Base-by-base conservation (phyloP, 1,140 invertebrate species). In the Lasioglossum baleicum region DNA sequence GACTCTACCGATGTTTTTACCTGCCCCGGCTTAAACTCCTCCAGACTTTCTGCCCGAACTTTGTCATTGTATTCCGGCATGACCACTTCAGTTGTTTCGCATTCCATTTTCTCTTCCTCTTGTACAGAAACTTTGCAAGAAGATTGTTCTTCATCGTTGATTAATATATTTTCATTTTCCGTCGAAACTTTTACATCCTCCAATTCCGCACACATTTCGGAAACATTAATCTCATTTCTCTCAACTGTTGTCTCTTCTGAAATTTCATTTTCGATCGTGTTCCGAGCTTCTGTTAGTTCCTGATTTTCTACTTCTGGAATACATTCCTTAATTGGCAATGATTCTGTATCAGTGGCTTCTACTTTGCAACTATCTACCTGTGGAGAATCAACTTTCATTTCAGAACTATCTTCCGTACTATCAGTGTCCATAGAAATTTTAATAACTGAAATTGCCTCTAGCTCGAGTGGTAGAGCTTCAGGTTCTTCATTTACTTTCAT, bases 21-120 rank as follows among this genome's bases (percentile, higher is more conserved):
- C 48, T 51, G 11, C 11, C 13, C 3, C 7, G 44, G 35, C 58
- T 44, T 7, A 53, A 6, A 40, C 40, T 67, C 35, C 48, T 67
- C 35, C 26, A 40, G 0, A 48, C 7, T 2, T 42, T 60, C 20
- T 40, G 31, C 17, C 10, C 60, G 53, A 7, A 10, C 40, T 22
- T 56, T 58, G 8, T 6, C 42, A 26, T 13, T 58, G 7, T 31
- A 17, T 75, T 31, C 53, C 7, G 26, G 5, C 20, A 22, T 17
- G 6, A 42, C 10, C 60, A 42, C 26, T 26, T 61, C 51, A 75
- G n/a, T 61, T 60, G 42, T 17, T 70, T 82, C 67, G 51, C 7
- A n/a, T 58, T 64, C 72, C 13, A 40, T 60, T 44, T 26, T 63
- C 51, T 64, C 26, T 17, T 72, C 70, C 60, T 56, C 15, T 26